Evolutionary conservation across 2,888 invertebrate species (phyloP).

Genomic region (Lomographa bimaculata): DNA sequence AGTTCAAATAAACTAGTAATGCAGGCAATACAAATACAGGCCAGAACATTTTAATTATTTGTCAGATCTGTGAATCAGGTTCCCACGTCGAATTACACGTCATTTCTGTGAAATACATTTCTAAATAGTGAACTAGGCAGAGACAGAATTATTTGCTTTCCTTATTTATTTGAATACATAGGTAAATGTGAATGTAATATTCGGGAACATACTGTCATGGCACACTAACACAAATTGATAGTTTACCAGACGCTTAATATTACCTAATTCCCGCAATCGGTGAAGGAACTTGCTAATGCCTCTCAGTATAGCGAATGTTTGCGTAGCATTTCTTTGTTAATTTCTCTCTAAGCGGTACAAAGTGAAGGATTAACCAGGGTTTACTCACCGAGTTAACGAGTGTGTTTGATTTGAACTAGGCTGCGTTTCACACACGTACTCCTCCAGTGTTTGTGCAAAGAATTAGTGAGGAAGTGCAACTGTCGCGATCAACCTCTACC

Average conservation of each 20-base stretch:
- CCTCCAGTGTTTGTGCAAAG: constrained; percentile 53
- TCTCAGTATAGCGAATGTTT: constrained; percentile 56
- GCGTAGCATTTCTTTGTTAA: constrained; percentile 67
- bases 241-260: constrained; percentile 39
- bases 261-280: constrained; percentile 54
- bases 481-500: constrained; percentile 49
- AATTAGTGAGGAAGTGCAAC: constrained; percentile 65
- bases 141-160: too few species aligned
- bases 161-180: too few species aligned
- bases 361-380: constrained; percentile 76
- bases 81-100: constrained; percentile 31
- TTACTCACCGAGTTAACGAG: constrained; percentile 64
- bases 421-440: constrained; percentile 72
- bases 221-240: constrained; percentile 51
- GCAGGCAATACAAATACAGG: too few species aligned
- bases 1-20: too few species aligned
- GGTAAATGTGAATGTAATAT: too few species aligned
- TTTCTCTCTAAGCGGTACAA: constrained; percentile 71
- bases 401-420: constrained; percentile 64
- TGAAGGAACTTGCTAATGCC: constrained; percentile 56
- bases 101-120: constrained; percentile 26
- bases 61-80: too few species aligned
- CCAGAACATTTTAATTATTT: constrained; percentile 43
- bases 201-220: too few species aligned
- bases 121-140: too few species aligned